Evolutionary conservation across 35 echinoderm and acorn worm species (phyloP).

Genomic region (Apostichopus japonicus): DNA sequence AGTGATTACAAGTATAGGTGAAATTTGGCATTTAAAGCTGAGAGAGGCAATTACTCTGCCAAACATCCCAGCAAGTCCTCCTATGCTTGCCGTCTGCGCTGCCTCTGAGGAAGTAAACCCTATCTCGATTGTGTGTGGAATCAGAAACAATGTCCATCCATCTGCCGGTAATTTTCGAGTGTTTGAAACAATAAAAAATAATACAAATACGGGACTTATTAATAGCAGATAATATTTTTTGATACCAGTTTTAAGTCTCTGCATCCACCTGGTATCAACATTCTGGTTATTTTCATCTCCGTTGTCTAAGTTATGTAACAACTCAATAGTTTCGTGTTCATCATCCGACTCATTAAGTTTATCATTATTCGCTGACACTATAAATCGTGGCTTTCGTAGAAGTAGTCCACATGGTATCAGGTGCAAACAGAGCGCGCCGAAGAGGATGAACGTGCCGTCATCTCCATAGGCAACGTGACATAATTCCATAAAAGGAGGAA

Average conservation of each 20-base stretch:
- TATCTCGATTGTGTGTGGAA: constrained; percentile 34
- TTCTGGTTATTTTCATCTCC: background rate
- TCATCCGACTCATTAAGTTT: background rate
- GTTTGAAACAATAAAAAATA: constrained; percentile 36
- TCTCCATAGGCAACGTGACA: constrained; percentile 5
- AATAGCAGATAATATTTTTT: background rate
- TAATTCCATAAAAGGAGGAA: constrained; percentile 41
- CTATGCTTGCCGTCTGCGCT: constrained; percentile 11
- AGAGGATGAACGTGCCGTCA: background rate
- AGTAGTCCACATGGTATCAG: constrained; percentile 41
- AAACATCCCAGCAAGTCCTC: constrained; percentile 13
- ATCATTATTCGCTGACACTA: background rate
- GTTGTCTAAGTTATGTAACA: background rate
- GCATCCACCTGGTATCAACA: background rate
- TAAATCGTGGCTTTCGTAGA: background rate
- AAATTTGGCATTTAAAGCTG: background rate
- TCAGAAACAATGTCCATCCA: constrained; percentile 51
- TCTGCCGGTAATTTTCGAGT: constrained; percentile 37
- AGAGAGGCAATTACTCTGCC: constrained; percentile 15
- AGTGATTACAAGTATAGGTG: background rate
- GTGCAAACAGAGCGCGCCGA: constrained; percentile 25
- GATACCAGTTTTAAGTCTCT: background rate
- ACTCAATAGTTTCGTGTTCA: background rate
- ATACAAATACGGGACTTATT: background rate
- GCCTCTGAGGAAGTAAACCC: constrained; percentile 10